Conservation (phyloP, 1,140 invertebrate species). For the Notospermus geniculatus region DNA sequence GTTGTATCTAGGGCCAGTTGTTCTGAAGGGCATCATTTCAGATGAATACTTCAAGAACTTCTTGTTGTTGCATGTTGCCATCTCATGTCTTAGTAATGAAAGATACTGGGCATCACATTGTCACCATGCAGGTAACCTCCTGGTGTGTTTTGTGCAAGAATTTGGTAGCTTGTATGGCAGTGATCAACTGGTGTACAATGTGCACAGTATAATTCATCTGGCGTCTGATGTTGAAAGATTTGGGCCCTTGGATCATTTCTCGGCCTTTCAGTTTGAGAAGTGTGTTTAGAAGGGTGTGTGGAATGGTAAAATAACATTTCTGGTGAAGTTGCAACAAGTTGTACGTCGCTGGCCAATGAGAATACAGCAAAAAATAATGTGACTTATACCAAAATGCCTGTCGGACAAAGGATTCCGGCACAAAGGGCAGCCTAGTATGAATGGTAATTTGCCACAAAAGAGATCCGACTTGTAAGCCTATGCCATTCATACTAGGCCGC, state of each 20-base stretch:
- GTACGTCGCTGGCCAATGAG: no score
- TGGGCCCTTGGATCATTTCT: slow-evolving; percentile 46
- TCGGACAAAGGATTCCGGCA: no score
- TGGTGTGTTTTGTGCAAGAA: background rate
- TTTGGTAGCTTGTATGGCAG: background rate
- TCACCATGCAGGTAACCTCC: background rate
- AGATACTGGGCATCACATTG: background rate
- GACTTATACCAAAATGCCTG: no score
- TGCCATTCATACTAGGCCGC: no score
- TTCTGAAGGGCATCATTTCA: slow-evolving; percentile 14
- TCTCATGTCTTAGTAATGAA: background rate
- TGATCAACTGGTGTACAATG: background rate
- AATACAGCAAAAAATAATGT: no score
- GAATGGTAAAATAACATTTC: no score
- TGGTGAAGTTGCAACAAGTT: no score
- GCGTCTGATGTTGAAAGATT: slow-evolving; percentile 43
- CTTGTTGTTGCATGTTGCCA: background rate
- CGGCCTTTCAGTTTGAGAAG: slow-evolving; percentile 54
- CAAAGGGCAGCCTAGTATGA: no score
- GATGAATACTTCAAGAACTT: background rate
- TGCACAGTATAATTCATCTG: slow-evolving; percentile 29
- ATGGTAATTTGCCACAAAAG: no score
- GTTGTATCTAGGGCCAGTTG: slow-evolving; percentile 47
- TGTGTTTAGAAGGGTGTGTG: no score
- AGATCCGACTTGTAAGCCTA: no score